phyloP scores from a whole-genome alignment of 2,113 vertebrate genomes.

The Mirza zaza region DNA sequence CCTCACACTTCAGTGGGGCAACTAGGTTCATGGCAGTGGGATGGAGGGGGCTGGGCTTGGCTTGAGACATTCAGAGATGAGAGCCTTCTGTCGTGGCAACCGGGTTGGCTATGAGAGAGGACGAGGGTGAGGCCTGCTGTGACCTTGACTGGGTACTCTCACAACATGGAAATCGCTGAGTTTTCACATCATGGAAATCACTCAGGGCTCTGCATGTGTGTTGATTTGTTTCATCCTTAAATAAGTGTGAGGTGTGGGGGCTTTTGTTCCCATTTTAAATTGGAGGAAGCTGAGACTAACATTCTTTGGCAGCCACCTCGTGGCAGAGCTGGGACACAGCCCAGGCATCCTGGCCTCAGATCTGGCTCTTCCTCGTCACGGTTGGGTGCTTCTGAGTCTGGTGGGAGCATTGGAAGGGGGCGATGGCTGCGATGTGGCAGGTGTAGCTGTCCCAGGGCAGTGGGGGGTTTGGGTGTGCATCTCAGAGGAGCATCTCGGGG shows the following conservation, averaged over 20 bases:
- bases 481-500: not conserved
- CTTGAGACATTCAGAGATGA: not conserved
- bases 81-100: not conserved
- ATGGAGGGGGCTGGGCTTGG: not conserved
- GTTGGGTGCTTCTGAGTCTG: not conserved
- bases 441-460: not conserved
- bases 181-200: too few species aligned
- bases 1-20: not conserved
- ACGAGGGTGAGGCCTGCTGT: not conserved
- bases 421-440: not conserved
- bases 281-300: not conserved
- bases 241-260: not conserved
- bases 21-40: accelerated
- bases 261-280: not conserved
- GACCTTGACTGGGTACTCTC: too few species aligned
- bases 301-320: not conserved
- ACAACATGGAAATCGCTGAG: too few species aligned
- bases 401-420: not conserved
- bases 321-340: not conserved
- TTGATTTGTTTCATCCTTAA: not conserved
- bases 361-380: not conserved
- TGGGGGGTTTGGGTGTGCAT: not conserved
- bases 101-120: not conserved
- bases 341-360: not conserved
- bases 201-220: not conserved